Percentiles rank a stretch among this genome's conserved stretches.
Evolutionary conservation across 2,888 invertebrate genomes (phyloP).

Genomic region (Conus canariensis): DNA sequence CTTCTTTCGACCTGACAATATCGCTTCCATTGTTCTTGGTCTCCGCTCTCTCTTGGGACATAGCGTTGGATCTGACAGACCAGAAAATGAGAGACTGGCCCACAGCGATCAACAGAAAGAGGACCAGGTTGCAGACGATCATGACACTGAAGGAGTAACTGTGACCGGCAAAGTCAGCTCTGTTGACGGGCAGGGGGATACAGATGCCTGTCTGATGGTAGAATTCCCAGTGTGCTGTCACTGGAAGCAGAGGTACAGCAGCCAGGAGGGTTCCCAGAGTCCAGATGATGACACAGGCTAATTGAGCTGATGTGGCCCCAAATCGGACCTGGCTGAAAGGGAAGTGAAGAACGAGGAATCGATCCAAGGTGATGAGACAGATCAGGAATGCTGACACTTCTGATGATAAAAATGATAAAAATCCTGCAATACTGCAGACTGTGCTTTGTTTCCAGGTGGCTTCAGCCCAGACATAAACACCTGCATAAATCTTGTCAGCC

Average conservation of each 20-base stretch:
- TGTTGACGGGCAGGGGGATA: slow-evolving; percentile 42
- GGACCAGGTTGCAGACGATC: slow-evolving; percentile 17
- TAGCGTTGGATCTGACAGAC: neutral
- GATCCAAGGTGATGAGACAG: slow-evolving; percentile 83
- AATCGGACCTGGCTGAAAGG: slow-evolving; percentile 74
- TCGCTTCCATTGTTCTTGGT: neutral
- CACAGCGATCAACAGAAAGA: slow-evolving; percentile 40
- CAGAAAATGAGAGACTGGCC: neutral
- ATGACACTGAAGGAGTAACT: slow-evolving; percentile 44
- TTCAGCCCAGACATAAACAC: slow-evolving; percentile 58
- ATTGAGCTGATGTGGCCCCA: slow-evolving; percentile 48
- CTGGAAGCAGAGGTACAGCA: slow-evolving; percentile 40
- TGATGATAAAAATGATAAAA: slow-evolving; percentile 78
- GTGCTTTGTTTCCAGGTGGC: slow-evolving; percentile 56
- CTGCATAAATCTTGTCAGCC: slow-evolving; percentile 59
- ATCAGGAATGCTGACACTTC: slow-evolving; percentile 84
- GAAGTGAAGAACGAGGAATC: slow-evolving; percentile 83
- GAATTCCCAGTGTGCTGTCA: slow-evolving; percentile 40
- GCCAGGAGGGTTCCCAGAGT: slow-evolving; percentile 31
- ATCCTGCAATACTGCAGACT: slow-evolving; percentile 59
- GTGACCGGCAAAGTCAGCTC: slow-evolving; percentile 32
- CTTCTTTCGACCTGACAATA: neutral
- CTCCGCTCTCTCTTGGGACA: neutral
- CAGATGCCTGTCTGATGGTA: slow-evolving; percentile 44
- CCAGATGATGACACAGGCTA: slow-evolving; percentile 35